These are phyloP conservation scores for Ploceus nigricollis DNA, from an alignment of 2,113 vertebrate species.

Conservation along the genomic window DNA sequence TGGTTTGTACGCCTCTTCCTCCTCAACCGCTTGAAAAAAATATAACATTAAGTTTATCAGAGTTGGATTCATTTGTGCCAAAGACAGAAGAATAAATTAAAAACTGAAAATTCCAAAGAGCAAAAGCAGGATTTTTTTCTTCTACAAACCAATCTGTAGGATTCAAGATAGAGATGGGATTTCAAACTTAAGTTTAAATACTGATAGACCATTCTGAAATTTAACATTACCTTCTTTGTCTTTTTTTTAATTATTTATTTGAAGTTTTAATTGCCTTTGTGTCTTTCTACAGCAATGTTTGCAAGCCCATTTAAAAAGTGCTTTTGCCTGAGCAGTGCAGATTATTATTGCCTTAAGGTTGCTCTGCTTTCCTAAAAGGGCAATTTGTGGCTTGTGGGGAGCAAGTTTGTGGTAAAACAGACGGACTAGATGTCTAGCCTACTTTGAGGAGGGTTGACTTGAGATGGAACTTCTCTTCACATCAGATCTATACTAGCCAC, in stretches of 20 bases:
- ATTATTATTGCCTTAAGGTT: neutral
- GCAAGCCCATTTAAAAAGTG: neutral
- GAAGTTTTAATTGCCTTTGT: neutral
- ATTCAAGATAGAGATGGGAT: neutral
- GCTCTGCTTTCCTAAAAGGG: neutral
- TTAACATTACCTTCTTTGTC: neutral
- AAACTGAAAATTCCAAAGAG: neutral
- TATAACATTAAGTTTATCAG: neutral
- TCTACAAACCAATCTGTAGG: neutral
- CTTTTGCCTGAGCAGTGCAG: neutral
- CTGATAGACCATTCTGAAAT: neutral
- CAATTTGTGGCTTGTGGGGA: neutral
- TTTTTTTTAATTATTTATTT: neutral
- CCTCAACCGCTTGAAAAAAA: neutral
- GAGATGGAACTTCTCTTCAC: neutral
- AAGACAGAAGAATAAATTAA: neutral
- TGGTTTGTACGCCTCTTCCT: neutral
- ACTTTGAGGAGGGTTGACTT: neutral
- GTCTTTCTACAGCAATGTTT: neutral
- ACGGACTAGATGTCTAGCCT: fast-evolving
- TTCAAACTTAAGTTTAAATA: neutral
- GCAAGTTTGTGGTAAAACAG: neutral
- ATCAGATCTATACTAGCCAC: neutral
- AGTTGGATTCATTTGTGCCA: neutral
- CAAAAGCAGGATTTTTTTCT: neutral